These are phyloP conservation scores for Amazona finschi DNA, from an alignment of 2,797 vertebrate species.

Conservation along the genomic window DNA sequence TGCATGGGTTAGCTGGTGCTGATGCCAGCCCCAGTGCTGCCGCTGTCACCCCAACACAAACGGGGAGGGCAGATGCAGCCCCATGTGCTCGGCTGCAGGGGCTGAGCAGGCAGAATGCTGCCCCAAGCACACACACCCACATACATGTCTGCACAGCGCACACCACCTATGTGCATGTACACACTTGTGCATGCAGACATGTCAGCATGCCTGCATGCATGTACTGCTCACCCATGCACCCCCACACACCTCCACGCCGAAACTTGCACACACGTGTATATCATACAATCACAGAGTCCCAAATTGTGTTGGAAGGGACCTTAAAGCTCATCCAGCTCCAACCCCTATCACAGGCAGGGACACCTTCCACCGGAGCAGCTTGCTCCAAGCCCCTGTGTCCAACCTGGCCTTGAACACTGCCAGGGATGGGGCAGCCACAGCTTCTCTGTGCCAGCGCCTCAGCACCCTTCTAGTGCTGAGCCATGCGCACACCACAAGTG, in stretches of 20 bases:
- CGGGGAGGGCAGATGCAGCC: neutral
- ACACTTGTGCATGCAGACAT: neutral
- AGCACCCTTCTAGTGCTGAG: neutral
- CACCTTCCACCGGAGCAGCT: neutral
- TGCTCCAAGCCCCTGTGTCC: too few relatives aligned
- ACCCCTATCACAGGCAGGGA: neutral
- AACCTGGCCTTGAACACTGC: neutral
- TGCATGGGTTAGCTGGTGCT: neutral
- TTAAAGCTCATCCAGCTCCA: neutral
- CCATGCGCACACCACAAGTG: neutral
- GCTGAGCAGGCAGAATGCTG: neutral
- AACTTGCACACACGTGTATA: neutral
- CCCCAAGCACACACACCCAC: fast-evolving
- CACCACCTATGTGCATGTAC: neutral
- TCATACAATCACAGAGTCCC: neutral
- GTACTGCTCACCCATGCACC: neutral
- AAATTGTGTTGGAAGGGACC: neutral
- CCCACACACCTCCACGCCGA: neutral
- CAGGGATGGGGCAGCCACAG: neutral
- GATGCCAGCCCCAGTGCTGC: fast-evolving
- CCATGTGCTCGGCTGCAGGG: fast-evolving
- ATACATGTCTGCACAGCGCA: fast-evolving
- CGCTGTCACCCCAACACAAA: neutral
- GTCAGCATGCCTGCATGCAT: fast-evolving
- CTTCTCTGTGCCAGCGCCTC: neutral